Evolutionary conservation across 2,113 vertebrate species (phyloP), one percentile per base, ranked within the genome.

Genomic region (Morone chrysops): DNA sequence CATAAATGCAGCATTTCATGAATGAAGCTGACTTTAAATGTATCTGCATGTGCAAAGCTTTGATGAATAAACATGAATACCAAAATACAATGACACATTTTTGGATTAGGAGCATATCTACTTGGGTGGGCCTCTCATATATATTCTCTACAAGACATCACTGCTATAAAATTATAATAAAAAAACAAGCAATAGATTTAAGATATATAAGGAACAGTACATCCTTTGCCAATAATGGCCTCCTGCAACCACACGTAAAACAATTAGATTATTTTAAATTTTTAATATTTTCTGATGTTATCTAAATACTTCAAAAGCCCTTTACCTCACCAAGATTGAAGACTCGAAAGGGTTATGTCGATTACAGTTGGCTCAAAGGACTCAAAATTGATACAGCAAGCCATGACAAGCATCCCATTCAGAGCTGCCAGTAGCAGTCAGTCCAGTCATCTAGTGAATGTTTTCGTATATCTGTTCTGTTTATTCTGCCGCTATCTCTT

Each of bases 401-500:
- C 57, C 76, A 41, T 79, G 85, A 85, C 87, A 80, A 79, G 85
- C 59, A 72, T 73, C 81, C 77, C 82, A 84, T 83, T 87, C 84
- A 82, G 74, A 81, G 78, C 73, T 89, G 85, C 89, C 89, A 87
- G 84, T 56, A 84, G 62, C 83, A 89, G 78, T 86, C 84, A 82
- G 62, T 73, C 70, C 75, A 87, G 83, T 83, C 88, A 81, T 82
- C 83, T 72, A 25, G 40, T 78, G 60, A 90, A 90, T 73, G 88
- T 80, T 90, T 93, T 87, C 41, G n/a, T 77, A 78, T 87, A 89
- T 90, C 73, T 92, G 90, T 79, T 86, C 84, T 88, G 89, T 90
- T 90, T 90, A 90, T 83, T 87, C 82, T 69, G 76, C 82, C 25
- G 59, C 81, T 69, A 72, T 90, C 87, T 85, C 77, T 48, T 65